Base-by-base conservation (phyloP, 92 coral and sea anemone genomes). In the Phenganax stokvisi region DNA sequence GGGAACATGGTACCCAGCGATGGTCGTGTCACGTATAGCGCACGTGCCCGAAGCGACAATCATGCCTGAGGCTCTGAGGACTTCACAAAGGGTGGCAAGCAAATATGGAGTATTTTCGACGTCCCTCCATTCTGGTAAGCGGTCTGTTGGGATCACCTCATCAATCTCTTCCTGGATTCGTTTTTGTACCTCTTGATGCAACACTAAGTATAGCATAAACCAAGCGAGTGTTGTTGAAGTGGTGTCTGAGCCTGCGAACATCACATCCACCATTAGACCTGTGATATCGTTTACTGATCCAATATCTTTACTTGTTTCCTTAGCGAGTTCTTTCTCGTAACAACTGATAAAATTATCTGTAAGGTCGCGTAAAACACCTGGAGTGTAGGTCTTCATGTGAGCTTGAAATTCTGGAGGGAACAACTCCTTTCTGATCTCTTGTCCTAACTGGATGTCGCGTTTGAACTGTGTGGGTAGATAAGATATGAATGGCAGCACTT, bases 191-290 rank as follows among this genome's bases (percentile, higher is more conserved):
- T 75, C 79, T 20, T 88, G 89, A 71, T 80, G 10, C 8, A 64
- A 71, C 0, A 85, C 76, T 27, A 88, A 58, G 64, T 77, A 83
- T 28, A 73, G 60, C n/a, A 86, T 56, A 25, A 83, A 60, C 91
- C 91, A 89, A 2, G 28, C 31, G 12, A 89, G 60, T 1, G 83
- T 56, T 11, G 89, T 70, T 9, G 87, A 55, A 9, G 85, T 72
- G 15, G 91, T 89, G 37, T 89, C 91, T 54, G 85, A 68, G 8
- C 89, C 89, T 2, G 84, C 91, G 1, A 60, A 56, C 8, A 56
- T 29, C 15, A 77, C 70, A 63, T 77, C 81, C 3, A 77, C 12
- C 70, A 77, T 77, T 11, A 71, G 51, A 53, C 37, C 12, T 6
- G 55, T 1, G 20, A 71, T 53, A 15, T 71, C 76, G 7, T 71